Conservation (phyloP, 2,113 vertebrate species). For the Xenopus laevis region DNA sequence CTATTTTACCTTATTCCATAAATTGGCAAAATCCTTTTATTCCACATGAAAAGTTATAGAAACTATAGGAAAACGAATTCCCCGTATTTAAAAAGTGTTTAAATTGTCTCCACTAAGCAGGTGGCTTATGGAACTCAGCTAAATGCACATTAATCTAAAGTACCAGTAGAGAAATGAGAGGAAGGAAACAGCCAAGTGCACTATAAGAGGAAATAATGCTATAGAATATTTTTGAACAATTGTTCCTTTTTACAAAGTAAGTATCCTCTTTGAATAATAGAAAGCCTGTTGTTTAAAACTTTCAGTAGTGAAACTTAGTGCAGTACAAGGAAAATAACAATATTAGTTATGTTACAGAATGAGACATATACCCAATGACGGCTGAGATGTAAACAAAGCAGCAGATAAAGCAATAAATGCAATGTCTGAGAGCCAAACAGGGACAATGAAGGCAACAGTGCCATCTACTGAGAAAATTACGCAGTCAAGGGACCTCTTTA, state of each 20-base stretch:
- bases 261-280: neutral
- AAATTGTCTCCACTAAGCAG: too few relatives aligned
- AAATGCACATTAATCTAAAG: too few relatives aligned
- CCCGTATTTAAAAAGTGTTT: too few relatives aligned
- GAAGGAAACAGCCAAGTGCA: neutral
- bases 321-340: neutral
- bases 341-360: neutral
- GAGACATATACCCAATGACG: neutral
- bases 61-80: too few relatives aligned
- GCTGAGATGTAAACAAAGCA: neutral
- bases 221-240: neutral
- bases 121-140: too few relatives aligned
- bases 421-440: neutral
- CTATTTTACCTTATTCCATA: too few relatives aligned
- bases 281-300: neutral
- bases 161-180: too few relatives aligned
- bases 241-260: neutral
- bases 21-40: too few relatives aligned
- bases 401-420: neutral
- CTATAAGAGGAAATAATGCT: too few relatives aligned
- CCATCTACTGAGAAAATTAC: constrained; percentile 28
- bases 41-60: too few relatives aligned
- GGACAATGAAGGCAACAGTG: constrained; percentile 31
- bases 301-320: neutral
- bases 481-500: constrained; percentile 1